Evolutionary conservation across 2,113 vertebrate genomes (phyloP), one percentile per base, ranked within the genome.

Genomic region (Pipa parva): DNA sequence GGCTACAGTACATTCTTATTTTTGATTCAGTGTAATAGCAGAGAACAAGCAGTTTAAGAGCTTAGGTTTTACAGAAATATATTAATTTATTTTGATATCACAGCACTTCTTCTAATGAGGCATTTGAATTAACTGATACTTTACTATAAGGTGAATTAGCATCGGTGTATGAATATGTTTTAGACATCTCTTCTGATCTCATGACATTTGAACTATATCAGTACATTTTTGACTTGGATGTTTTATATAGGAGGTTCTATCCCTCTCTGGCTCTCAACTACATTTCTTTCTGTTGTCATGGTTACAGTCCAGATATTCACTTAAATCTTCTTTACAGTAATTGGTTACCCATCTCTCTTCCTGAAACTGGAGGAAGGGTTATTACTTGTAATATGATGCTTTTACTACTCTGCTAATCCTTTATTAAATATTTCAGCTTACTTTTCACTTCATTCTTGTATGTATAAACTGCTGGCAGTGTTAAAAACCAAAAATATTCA

Each of bases 261-360:
- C 61, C 21, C 65, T 26, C 37, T 39, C 27, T 79, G 73, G 60
- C 63, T 77, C 69, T 77, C 55, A 46, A 55, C 73, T 78, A 75
- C 72, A 77, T 63, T 82, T 72, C 66, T 72, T 68, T 56, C 72
- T 58, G 74, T 79, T 73, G 71, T 76, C 73, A 75, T 76, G 73
- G 75, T 75, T 78, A 76, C 72, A 71, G 73, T 72, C 37, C 59
- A 72, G 72, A 80, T 73, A 75, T 74, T 73, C 75, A 76, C 51
- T 72, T 28, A 73, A 70, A 55, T 58, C 33, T 71, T 76, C 70
- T 80, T 80, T 80, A 73, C 72, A 68, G 74, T 71, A 79, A 65
- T 72, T 75, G 69, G 42, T 75, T 79, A 74, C 71, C 65, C 60
- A 68, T 68, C 56, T 60, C 22, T 59, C 26, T 50, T 60, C 65